Evolutionary conservation across 2,797 vertebrate species (phyloP), one percentile per base, ranked within the genome.

Genomic region (Pseudochromis fuscus): DNA sequence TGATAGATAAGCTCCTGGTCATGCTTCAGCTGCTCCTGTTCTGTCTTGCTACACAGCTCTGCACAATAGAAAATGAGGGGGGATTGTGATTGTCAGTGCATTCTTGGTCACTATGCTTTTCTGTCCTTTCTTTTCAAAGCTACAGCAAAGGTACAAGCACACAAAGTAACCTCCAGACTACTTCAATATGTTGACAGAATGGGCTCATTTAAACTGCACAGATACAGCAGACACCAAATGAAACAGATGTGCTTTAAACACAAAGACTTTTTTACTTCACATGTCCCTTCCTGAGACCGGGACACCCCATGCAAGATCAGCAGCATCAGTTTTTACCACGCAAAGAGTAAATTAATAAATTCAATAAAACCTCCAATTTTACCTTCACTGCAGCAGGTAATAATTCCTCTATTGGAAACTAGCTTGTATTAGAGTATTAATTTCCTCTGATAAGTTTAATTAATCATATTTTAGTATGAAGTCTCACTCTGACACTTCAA

Each of bases 1-100:
- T 31, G 52, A 79, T 81, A 71, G 73, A 85, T 59, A 44, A 60
- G 23, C 44, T 16, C 70, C 57, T 69, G 79, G 76, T 77, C 75
- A 71, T 50, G 60, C 69, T 70, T 84, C 74, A 76, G 24, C 76
- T 60, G 3, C 31, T 75, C 27, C 25, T 42, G 28, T 40, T 60
- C 40, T 25, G 13, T 38, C 50, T 53, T 55, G 45, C 60, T 51
- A 55, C 81, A 58, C n/a, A n/a, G 44, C 18, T 8, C 16, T 15
- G 30, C 48, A 77, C 70, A 85, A 87, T 50, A 66, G 66, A 59
- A 77, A 76, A 84, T 33, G 11, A 53, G 62, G 50, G 62, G 6
- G 49, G 59, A 51, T 19, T 49, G 80, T 62, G 51, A 70, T 45
- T 67, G 49, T 12, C 24, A 15, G 46, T 52, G 64, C 46, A 24